Evolutionary conservation across 2,888 invertebrate genomes (phyloP), one percentile per base, ranked within the genome.

Genomic region (Acanthosepion esculentum): DNA sequence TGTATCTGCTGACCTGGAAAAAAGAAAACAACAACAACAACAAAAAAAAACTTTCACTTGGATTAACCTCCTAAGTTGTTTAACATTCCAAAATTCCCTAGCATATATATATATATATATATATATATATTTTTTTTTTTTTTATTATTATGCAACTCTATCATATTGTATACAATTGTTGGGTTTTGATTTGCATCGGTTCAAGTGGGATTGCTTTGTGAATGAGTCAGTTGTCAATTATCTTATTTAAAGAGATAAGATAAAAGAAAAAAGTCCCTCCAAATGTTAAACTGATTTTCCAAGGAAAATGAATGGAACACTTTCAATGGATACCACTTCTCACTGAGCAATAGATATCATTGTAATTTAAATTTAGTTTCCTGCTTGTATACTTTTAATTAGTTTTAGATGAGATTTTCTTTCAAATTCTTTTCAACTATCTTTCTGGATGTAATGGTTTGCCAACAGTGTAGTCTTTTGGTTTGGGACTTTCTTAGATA

Each of bases 401-500:
- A 20, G 20, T 59, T 59, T 78, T 78, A 78, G 29, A 7, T 8
- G n/a, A 78, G n/a, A 12, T 78, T n/a, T 78, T n/a, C 23, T 23
- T 59, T 59, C 23, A 59, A 59, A 59, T 59, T 59, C 26, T 23
- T 59, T 59, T 59, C n/a, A 78, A 26, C 23, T 29, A n/a, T 78
- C 78, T 78, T 33, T 78, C n/a, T n/a, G 33, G 78, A 18, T 78
- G 78, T 78, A n/a, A 78, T 78, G 15, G n/a, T 78, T 78, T 78
- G n/a, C 33, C 64, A 64, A 78, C 15, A 10, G 78, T 78, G 15
- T 78, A 23, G 10, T 33, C n/a, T 78, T 78, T 78, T 59, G 59
- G n/a, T 78, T 78, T 78, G 29, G n/a, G 78, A 78, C n/a, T 78
- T 78, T 78, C 78, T 59, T n/a, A n/a, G 78, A n/a, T 78, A 78